These are phyloP conservation scores for Eumacrocentrus americanus DNA, from an alignment of 2,888 invertebrate species.

Conservation along the genomic window DNA sequence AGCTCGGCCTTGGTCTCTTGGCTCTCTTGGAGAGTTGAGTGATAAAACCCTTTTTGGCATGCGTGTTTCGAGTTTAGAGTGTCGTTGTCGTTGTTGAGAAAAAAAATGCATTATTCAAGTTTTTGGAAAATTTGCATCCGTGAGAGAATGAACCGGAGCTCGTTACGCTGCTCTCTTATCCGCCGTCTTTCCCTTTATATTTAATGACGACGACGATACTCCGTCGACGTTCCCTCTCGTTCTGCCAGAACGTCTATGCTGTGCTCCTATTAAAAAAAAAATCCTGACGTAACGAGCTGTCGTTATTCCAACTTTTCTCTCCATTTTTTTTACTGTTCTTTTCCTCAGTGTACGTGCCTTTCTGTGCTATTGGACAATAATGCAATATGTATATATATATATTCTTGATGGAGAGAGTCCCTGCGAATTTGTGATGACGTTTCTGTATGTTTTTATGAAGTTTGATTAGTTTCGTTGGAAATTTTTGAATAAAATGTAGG, in stretches of 20 bases:
- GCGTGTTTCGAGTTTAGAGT: too few relatives aligned
- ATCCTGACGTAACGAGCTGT: neutral
- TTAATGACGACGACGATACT: conserved; percentile 14
- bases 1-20: conserved; percentile 10
- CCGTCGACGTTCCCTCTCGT: neutral
- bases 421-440: too few relatives aligned
- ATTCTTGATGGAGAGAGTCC: too few relatives aligned
- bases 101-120: conserved; percentile 54
- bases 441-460: too few relatives aligned
- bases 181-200: conserved; percentile 28
- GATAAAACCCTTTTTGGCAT: too few relatives aligned
- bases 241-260: neutral
- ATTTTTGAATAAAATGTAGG: too few relatives aligned
- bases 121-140: conserved; percentile 50
- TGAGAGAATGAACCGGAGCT: conserved; percentile 44
- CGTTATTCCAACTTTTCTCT: conserved; percentile 9
- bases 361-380: conserved; percentile 1
- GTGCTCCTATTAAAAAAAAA: neutral
- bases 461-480: too few relatives aligned
- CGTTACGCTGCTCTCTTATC: conserved; percentile 55
- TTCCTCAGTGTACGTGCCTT: conserved; percentile 8
- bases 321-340: conserved; percentile 5
- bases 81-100: too few relatives aligned
- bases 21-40: too few relatives aligned
- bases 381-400: neutral